Percentiles rank a stretch among this genome's conserved stretches.
These are phyloP conservation scores for Camelus bactrianus DNA, from an alignment of 2,113 vertebrate species.

Conservation along the genomic window DNA sequence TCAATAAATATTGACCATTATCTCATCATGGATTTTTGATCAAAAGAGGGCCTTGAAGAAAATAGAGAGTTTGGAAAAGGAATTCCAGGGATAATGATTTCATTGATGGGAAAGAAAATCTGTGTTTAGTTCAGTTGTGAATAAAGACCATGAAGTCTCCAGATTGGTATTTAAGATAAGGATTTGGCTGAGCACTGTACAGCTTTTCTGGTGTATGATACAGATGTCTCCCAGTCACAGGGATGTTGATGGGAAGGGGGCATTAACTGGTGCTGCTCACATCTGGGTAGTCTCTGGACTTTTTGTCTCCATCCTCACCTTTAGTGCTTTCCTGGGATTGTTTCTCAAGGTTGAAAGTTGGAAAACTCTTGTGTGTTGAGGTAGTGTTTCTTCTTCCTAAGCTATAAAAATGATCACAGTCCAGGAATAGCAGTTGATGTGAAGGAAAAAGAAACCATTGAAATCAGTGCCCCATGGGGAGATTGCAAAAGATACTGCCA, in stretches of 20 bases:
- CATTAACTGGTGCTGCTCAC: background rate
- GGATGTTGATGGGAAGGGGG: rapidly evolving
- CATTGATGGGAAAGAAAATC: background rate
- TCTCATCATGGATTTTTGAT: background rate
- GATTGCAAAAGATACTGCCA: background rate
- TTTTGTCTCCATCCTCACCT: background rate
- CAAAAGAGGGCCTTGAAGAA: background rate
- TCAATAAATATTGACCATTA: background rate
- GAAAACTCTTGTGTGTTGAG: background rate
- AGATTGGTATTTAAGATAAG: background rate
- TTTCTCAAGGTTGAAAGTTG: background rate
- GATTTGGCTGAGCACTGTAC: background rate
- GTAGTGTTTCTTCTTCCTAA: background rate
- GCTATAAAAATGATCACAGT: background rate
- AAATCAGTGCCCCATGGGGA: background rate
- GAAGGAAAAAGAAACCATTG: background rate
- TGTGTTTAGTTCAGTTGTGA: background rate
- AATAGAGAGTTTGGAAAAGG: background rate
- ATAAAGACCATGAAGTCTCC: background rate
- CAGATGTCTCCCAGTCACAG: background rate
- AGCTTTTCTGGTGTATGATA: background rate
- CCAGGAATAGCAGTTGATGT: background rate
- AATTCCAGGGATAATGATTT: background rate
- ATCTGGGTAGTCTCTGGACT: background rate
- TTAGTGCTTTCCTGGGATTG: background rate